Evolutionary conservation across 2,113 vertebrate genomes (phyloP).

Genomic region (Enhydra lutris): DNA sequence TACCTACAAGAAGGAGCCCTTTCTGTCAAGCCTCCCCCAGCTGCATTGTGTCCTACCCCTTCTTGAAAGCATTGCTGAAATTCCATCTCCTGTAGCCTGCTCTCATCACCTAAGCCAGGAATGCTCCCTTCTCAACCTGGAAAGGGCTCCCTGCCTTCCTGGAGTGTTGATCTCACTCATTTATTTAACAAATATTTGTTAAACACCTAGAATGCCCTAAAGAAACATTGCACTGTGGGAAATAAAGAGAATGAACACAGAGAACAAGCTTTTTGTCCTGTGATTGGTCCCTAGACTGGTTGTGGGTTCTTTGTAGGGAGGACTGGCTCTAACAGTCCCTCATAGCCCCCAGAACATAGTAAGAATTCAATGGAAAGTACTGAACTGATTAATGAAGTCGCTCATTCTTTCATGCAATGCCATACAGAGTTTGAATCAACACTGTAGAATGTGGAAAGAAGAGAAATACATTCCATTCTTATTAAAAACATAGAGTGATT

Average conservation of each 20-base stretch:
- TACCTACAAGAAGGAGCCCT: neutral
- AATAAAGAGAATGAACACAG: neutral
- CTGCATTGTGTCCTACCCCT: neutral
- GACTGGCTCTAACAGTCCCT: neutral
- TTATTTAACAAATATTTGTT: slow-evolving; percentile 12
- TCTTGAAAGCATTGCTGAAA: neutral
- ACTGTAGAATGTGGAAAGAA: neutral
- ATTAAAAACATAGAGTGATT: neutral
- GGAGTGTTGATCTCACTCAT: neutral
- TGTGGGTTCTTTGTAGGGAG: neutral
- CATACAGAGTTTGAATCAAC: neutral
- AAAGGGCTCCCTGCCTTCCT: neutral
- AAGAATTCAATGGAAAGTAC: neutral
- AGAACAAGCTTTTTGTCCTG: neutral
- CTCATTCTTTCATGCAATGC: neutral
- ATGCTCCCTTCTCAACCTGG: neutral
- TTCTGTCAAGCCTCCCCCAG: too few relatives aligned
- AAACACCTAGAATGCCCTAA: neutral
- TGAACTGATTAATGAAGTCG: neutral
- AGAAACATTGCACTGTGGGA: neutral
- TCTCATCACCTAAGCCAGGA: neutral
- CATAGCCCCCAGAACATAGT: neutral
- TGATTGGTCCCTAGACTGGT: neutral
- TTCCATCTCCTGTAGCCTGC: neutral
- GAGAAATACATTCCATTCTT: neutral